Conservation (phyloP, 2,113 vertebrate species). For the Illadopsis cleaveri region DNA sequence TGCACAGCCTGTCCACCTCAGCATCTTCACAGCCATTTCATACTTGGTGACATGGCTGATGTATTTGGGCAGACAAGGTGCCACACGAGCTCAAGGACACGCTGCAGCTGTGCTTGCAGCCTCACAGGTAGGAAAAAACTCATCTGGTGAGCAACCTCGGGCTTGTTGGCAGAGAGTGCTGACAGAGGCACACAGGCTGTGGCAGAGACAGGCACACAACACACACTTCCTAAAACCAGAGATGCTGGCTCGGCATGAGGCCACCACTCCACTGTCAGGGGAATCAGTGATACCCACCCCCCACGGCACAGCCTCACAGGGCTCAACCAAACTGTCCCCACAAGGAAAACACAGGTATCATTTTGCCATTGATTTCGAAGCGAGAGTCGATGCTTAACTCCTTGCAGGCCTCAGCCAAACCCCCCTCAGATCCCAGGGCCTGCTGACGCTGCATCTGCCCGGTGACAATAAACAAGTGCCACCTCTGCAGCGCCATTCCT, state of each 20-base stretch:
- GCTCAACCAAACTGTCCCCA: not conserved
- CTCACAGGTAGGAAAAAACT: not conserved
- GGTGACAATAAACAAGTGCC: not conserved
- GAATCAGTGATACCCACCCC: not conserved
- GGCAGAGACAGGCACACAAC: not conserved
- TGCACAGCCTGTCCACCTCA: not conserved
- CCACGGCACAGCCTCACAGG: rapidly evolving
- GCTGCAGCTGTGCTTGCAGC: not conserved
- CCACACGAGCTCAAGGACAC: not conserved
- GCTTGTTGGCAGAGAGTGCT: not conserved
- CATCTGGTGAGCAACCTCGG: not conserved
- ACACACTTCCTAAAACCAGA: not conserved
- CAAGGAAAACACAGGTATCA: not conserved
- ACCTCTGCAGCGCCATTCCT: not conserved
- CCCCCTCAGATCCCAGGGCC: not conserved
- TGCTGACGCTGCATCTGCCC: not conserved
- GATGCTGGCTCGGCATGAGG: not conserved
- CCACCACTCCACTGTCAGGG: not conserved
- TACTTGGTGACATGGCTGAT: rapidly evolving
- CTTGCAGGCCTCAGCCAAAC: not conserved
- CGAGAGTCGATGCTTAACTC: not conserved
- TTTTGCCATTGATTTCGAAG: not conserved
- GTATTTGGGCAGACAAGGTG: not conserved
- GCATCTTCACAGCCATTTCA: not conserved
- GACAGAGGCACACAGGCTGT: not conserved